Conservation (phyloP, 2,888 invertebrate genomes). For the Acleris holmiana region DNA sequence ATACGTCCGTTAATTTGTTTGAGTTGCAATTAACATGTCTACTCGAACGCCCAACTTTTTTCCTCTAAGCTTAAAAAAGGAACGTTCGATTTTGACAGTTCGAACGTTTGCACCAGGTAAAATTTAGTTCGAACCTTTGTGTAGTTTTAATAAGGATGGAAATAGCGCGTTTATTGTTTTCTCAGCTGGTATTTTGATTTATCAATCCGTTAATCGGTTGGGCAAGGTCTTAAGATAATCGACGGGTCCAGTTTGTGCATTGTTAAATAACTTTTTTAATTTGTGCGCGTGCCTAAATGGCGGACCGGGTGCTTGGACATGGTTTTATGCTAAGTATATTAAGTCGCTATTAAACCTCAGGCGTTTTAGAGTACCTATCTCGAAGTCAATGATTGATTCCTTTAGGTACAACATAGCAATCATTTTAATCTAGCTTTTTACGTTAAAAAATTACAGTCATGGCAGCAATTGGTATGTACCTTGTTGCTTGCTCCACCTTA, state of each 20-base stretch:
- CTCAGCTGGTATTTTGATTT: slow-evolving; percentile 11
- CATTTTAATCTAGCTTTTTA: too few relatives aligned
- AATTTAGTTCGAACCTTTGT: slow-evolving; percentile 16
- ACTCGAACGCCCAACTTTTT: slow-evolving; percentile 63
- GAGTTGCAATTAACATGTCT: slow-evolving; percentile 78
- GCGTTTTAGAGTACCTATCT: not conserved
- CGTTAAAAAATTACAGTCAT: too few relatives aligned
- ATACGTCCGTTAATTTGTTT: slow-evolving; percentile 78
- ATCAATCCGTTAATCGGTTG: slow-evolving; percentile 31
- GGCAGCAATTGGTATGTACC: too few relatives aligned
- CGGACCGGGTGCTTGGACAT: slow-evolving; percentile 7
- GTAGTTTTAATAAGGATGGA: slow-evolving; percentile 18
- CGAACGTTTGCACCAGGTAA: slow-evolving; percentile 46
- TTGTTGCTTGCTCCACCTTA: too few relatives aligned
- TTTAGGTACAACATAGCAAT: too few relatives aligned
- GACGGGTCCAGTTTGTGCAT: slow-evolving; percentile 35
- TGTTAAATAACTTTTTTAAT: slow-evolving; percentile 26
- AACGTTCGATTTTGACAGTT: slow-evolving; percentile 54
- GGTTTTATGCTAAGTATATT: slow-evolving; percentile 17
- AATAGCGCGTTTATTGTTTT: slow-evolving; percentile 10
- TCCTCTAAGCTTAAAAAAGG: slow-evolving; percentile 52
- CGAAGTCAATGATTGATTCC: too few relatives aligned
- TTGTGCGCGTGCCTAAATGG: slow-evolving; percentile 27
- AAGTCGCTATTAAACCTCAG: not conserved
- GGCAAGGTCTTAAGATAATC: slow-evolving; percentile 36